These are phyloP conservation scores for Echeneis naucrates DNA, from an alignment of 2,797 vertebrate genomes.

Conservation along the genomic window DNA sequence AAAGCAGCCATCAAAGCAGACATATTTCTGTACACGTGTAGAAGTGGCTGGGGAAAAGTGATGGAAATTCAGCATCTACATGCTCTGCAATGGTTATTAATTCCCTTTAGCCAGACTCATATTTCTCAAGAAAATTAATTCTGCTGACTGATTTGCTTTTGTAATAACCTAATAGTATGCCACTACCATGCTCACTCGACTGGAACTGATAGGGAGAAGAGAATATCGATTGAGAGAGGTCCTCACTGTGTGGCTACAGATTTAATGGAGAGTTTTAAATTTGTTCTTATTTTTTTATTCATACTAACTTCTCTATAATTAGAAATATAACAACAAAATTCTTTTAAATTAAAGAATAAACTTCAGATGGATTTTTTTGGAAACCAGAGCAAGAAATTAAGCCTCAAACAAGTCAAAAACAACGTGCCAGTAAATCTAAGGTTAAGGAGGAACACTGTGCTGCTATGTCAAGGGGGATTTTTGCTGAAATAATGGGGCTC, in stretches of 20 bases:
- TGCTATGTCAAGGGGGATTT: slow-evolving; percentile 31
- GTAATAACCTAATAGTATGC: slow-evolving; percentile 86
- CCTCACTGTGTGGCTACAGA: slow-evolving; percentile 52
- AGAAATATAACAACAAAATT: slow-evolving; percentile 51
- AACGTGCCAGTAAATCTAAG: slow-evolving; percentile 11
- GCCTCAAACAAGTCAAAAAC: not conserved
- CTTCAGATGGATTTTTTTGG: slow-evolving; percentile 40
- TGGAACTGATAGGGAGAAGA: slow-evolving; percentile 82
- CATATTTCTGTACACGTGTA: slow-evolving; percentile 49
- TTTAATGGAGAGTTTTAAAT: slow-evolving; percentile 80
- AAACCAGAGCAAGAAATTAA: slow-evolving; percentile 13
- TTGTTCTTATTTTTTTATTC: slow-evolving; percentile 67
- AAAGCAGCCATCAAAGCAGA: slow-evolving; percentile 49
- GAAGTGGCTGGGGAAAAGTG: slow-evolving; percentile 49
- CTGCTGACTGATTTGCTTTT: slow-evolving; percentile 86
- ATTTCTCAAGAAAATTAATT: slow-evolving; percentile 85
- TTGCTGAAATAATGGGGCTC: slow-evolving; percentile 45
- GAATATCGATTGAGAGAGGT: slow-evolving; percentile 81
- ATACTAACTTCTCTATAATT: slow-evolving; percentile 62
- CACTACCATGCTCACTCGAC: slow-evolving; percentile 77
- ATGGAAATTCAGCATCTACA: slow-evolving; percentile 73
- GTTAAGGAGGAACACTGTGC: slow-evolving; percentile 22
- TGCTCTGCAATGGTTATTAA: slow-evolving; percentile 72
- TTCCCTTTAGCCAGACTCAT: slow-evolving; percentile 76
- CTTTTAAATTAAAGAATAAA: slow-evolving; percentile 38